Evolutionary conservation across 1,140 invertebrate species (phyloP), one percentile per base, ranked within the genome.

Genomic region (Rhynchophorus ferrugineus): DNA sequence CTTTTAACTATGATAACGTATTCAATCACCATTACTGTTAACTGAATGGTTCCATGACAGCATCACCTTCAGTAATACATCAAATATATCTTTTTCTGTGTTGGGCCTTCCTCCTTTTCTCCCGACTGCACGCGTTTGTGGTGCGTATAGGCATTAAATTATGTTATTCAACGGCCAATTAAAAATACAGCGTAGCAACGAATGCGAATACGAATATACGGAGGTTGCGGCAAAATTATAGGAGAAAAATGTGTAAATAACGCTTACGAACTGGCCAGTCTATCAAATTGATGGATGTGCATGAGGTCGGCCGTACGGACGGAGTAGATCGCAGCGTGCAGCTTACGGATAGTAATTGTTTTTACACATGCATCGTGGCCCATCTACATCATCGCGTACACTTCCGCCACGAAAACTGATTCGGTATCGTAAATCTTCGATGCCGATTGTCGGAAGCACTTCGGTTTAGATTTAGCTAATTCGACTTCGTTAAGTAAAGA

Each of bases 341-440:
- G 41, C 41, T 57, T n/a, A 53, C 54, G 47, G 46, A 56, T 37
- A 47, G 52, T 61, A 61, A 61, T 61, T 61, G 59, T 61, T 61
- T 61, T 61, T 61, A 58, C 56, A 61, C 59, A 58, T 61, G 56
- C 59, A 61, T 58, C 50, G 51, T 46, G 42, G 44, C 58, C 56
- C 58, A 58, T 58, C 56, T 58, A 58, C 57, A 58, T 60, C 59
- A 58, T 60, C 56, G 58, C 33, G 47, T 51, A 50, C 51, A 61
- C 54, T 61, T 61, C 59, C 59, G 59, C 58, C 59, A 61, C 59
- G 59, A 58, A 59, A 53, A 55, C 36, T 47, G 49, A 39, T 54
- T 59, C 42, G 52, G 50, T 43, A 58, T 58, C 46, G 58, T 58
- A 59, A 59, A 59, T 56, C 51, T 46, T 37, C 37, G 44, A 22